Base-by-base conservation (phyloP, 2,797 vertebrate species). In the Aulostomus chinensis region DNA sequence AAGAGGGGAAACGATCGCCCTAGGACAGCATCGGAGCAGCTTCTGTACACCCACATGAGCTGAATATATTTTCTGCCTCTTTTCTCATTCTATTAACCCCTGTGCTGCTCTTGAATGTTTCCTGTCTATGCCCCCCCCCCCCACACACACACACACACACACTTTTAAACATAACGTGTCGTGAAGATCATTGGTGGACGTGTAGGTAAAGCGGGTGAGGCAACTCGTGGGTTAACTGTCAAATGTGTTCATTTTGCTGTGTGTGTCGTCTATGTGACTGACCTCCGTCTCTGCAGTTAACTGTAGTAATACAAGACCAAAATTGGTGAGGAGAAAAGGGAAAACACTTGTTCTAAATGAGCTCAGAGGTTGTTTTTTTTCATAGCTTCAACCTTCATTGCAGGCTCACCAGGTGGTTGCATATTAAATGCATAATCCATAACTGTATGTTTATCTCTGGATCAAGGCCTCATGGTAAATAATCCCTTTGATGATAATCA, bases 1-100 rank as follows among this genome's bases (percentile, higher is more conserved):
- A 76, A 71, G 53, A 68, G 43, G 25, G 58, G 51, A 66, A 77
- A 68, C 9, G 45, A 80, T 77, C 56, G 38, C 68, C 72, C 16
- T 17, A 53, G 68, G 72, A 76, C 54, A 35, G 16, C 55, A 46
- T 41, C 46, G 33, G 58, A 37, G 21, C 37, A 55, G 48, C 37
- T 31, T 38, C 30, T 47, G 13, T 24, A 31, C 40, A 32, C 48
- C 46, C 52, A 35, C 58, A 40, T 8, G 2, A 34, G 28, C 50
- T 37, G 9, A 49, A 39, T 30, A 42, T 54, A 33, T 16, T 43
- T 13, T 22, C 7, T 48, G 5, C 26, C 10, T 22, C 34, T 5
- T 21, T 43, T 41, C 12, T 11, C 34, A 46, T 47, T 41, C 33
- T 37, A 41, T 68, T 36, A 20, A 25, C 48, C 24, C 18, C 29